Conservation (phyloP, 1,140 invertebrate species). For the Eurosta solidaginis region DNA sequence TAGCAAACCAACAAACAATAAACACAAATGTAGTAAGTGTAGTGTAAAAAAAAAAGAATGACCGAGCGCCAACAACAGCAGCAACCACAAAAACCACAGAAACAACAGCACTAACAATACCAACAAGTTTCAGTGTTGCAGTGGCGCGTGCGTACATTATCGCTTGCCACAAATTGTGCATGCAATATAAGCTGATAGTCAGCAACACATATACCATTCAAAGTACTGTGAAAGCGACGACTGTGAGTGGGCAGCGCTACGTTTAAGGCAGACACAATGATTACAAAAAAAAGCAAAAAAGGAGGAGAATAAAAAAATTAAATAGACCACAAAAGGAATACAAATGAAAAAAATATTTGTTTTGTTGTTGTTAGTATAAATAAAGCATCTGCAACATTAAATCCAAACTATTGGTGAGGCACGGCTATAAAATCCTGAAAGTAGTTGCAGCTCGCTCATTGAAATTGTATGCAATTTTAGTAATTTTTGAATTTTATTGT, state of each 20-base stretch:
- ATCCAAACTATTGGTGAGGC: background rate
- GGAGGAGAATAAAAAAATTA: background rate
- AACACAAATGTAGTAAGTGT: too few relatives aligned
- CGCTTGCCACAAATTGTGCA: background rate
- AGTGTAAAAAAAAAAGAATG: background rate
- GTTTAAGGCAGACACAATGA: background rate
- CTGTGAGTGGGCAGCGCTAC: background rate
- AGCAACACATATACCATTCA: background rate
- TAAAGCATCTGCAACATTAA: background rate
- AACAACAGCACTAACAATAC: too few relatives aligned
- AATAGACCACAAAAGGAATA: background rate
- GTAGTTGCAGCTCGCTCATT: too few relatives aligned
- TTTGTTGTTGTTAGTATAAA: background rate
- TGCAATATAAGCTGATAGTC: background rate
- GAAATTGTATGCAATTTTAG: background rate
- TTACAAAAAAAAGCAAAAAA: background rate
- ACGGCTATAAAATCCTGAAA: background rate
- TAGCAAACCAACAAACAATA: too few relatives aligned
- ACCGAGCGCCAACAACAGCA: background rate
- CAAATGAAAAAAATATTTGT: background rate
- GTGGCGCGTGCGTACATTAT: conserved; percentile 9
- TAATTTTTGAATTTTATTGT: too few relatives aligned
- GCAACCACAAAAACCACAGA: conserved; percentile 21
- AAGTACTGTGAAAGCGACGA: background rate
- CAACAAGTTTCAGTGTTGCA: background rate